Evolutionary conservation across 1,140 invertebrate species (phyloP), one percentile per base, ranked within the genome.

Genomic region (Melitaea cinxia): DNA sequence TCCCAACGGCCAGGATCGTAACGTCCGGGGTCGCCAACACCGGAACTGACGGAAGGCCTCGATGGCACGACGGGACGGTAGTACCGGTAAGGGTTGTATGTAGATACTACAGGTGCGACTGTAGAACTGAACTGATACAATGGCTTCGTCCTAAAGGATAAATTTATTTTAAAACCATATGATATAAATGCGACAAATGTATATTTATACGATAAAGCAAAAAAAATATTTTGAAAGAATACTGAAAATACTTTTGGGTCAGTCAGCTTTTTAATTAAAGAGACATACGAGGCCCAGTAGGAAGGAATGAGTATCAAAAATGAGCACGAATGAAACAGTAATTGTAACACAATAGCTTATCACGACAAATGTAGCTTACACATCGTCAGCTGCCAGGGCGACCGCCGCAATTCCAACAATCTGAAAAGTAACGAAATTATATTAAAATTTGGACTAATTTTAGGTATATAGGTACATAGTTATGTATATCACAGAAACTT

Each of bases 1-100:
- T 75, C 72, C 56, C 82, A 85, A 1, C 61, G 37, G n/a, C 76
- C 81, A 0, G 77, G 30, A 23, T 70, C 53, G 33, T 70, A 70
- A n/a, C 19, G 30, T 24, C 68, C 63, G 0, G 58, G 6, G 33
- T 50, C 42, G 30, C 56, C 55, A 35, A 28, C 9, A 6, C 56
- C 56, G 24, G 73, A 62, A 55, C 65, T 14, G 63, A 23, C 21
- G 2, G 17, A 23, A 12, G 65, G 15, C 62, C 65, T 4, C 52
- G 35, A 14, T 19, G 24, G 26, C 39, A 17, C 26, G 2, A 14
- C 35, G 6, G 49, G 53, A n/a, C n/a, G n/a, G 37, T 35, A 61
- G 26, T 47, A 62, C 6, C 26, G 49, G 47, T 54, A 62, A 1
- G 68, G 68, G n/a, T 65, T 53, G 55, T 47, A 65, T 17, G 45